Base-by-base conservation (phyloP, 2,888 invertebrate genomes). In the Rotaria magnacalcarata region DNA sequence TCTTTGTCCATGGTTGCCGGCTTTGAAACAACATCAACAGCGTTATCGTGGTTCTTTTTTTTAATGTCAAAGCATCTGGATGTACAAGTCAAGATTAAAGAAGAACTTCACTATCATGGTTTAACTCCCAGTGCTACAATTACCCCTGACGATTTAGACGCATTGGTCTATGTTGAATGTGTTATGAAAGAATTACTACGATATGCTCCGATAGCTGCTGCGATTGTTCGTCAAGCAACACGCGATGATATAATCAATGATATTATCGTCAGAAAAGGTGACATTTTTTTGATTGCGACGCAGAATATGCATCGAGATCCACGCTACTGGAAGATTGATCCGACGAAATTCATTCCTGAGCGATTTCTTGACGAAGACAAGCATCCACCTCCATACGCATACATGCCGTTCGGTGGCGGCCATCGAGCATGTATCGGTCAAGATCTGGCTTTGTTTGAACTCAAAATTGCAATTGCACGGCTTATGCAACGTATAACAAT, bases 1-100 rank as follows among this genome's bases (percentile, higher is more conserved):
- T 74, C 8, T 7, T n/a, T 74, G 21, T 41, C 41, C 0, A 74
- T 74, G 8, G 27, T 74, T 14, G 74, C 74, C 14, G 74, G 74
- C 4, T 74, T 21, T 21, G 74, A 74, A 41, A 74, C 74, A 74
- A 74, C 74, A 74, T 74, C 74, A 41, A 41, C 74, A n/a, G 74
- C 74, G 2, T 10, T 74, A 10, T 74, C 74, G 2, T 74, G 74
- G 74, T 74, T 74, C 19, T 27, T 74, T 21, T 74, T 41, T 19
- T 41, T 21, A 1, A 74, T 74, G 74, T 74, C 74, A 19, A 74
- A 74, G n/a, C 21, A 74, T 74, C 74, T 41, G 19, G 6, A 74
- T 21, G 41, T 41, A 5, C 74, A 74, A 41, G 0, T 0, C 0
- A 74, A 74, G 14, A 74, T 74, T 0, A 74, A 74, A 41, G 19